Percentiles rank a stretch among this genome's conserved stretches.
Conservation (phyloP, 2,113 vertebrate genomes). For the Pelvicachromis taeniatus region DNA sequence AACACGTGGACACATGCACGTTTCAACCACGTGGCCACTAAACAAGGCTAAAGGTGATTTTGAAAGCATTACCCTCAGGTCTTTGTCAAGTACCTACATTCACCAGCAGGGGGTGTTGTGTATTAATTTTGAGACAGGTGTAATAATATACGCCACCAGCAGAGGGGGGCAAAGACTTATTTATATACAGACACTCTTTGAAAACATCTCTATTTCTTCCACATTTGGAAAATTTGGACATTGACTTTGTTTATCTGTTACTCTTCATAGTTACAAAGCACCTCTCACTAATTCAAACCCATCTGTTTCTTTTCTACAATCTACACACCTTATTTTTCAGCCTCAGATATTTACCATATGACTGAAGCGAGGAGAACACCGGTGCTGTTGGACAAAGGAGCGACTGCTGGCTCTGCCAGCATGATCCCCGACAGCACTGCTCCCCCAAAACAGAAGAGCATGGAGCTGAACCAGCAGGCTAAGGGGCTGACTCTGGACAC, state of each 20-base stretch:
- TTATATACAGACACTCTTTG: not conserved
- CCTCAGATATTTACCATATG: slow-evolving; percentile 82
- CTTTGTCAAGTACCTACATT: not conserved
- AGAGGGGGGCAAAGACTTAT: slow-evolving; percentile 28
- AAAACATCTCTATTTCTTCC: not conserved
- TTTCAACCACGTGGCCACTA: not conserved
- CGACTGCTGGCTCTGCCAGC: slow-evolving; percentile 87
- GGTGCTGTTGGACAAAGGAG: slow-evolving; percentile 81
- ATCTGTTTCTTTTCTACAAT: not conserved
- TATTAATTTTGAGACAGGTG: not conserved
- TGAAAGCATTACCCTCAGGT: not conserved
- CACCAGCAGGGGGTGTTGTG: slow-evolving; percentile 44
- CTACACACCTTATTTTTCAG: not conserved
- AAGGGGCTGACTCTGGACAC: slow-evolving; percentile 83
- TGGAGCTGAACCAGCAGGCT: slow-evolving; percentile 96
- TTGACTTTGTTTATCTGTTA: not conserved
- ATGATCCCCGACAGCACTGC: slow-evolving; percentile 87
- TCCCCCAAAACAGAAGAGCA: slow-evolving; percentile 95
- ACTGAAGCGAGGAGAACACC: slow-evolving; percentile 85
- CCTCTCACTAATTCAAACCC: not conserved
- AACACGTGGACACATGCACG: not conserved
- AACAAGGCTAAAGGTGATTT: not conserved
- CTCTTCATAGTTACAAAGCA: not conserved
- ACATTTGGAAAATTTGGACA: not conserved
- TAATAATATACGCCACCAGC: slow-evolving; percentile 20